A percentile compares a stretch with the other conserved stretches of the same genome.
Conservation (phyloP, 2,797 vertebrate genomes). For the Pseudocheirus occidentalis region DNA sequence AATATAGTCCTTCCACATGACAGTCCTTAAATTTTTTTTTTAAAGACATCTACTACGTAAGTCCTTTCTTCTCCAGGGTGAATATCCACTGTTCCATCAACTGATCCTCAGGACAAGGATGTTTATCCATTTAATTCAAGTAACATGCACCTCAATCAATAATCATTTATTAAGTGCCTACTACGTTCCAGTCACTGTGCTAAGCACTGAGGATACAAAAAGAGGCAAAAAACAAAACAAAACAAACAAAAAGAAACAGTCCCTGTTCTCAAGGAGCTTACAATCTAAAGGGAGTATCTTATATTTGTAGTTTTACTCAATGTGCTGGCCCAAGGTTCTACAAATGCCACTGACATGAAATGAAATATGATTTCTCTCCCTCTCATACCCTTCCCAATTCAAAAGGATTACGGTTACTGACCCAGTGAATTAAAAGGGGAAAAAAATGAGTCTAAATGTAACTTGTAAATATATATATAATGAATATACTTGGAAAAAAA, state of each 20-base stretch:
- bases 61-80: neutral
- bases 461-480: no score
- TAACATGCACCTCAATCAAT: neutral
- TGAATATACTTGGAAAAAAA: slow-evolving; percentile 13
- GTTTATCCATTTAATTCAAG: neutral
- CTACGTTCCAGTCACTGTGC: neutral
- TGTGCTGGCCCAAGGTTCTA: neutral
- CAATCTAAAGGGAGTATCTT: neutral
- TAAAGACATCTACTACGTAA: neutral
- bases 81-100: neutral
- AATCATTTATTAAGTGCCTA: neutral
- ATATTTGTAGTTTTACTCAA: neutral
- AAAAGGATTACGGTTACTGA: no score
- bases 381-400: neutral
- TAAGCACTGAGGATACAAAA: neutral
- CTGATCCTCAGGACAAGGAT: neutral
- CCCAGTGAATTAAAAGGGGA: neutral
- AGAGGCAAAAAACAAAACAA: neutral
- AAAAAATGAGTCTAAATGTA: slow-evolving; percentile 17
- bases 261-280: neutral
- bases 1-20: neutral
- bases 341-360: neutral
- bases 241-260: neutral
- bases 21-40: neutral
- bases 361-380: neutral